Conservation (phyloP, 1,140 invertebrate species). For the Scaptomyza pallida region DNA sequence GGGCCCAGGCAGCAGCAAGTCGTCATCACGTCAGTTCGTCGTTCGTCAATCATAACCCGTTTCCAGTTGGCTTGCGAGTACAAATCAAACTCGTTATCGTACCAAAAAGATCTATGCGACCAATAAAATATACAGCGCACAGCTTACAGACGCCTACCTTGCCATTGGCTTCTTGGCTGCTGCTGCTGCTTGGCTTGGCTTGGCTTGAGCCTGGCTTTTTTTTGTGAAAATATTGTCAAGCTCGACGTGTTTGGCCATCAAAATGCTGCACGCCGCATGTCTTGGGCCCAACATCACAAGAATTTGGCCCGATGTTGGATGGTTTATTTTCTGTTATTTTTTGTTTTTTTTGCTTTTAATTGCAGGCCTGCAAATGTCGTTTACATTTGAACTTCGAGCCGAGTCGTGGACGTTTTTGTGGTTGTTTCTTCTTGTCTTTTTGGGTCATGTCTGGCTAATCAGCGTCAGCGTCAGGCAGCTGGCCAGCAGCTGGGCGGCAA, state of each 20-base stretch:
- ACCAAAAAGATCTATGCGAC: constrained; percentile 71
- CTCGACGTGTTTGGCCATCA: constrained; percentile 74
- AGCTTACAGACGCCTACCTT: constrained; percentile 47
- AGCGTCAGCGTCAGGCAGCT: constrained; percentile 45
- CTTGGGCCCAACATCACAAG: constrained; percentile 17
- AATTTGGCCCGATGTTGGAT: constrained; percentile 28
- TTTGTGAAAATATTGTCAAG: constrained; percentile 66
- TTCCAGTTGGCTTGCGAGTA: constrained; percentile 68
- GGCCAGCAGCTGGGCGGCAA: constrained; percentile 26
- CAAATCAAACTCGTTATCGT: constrained; percentile 81
- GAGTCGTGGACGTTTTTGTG: constrained; percentile 43
- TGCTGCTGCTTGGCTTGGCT: too few species aligned
- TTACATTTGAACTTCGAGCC: constrained; percentile 74
- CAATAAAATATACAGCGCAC: constrained; percentile 69
- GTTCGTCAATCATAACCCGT: constrained; percentile 80
- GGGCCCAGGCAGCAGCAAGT: constrained; percentile 19
- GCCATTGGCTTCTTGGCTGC: constrained; percentile 30
- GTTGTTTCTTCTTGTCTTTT: constrained; percentile 34
- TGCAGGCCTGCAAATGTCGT: constrained; percentile 67
- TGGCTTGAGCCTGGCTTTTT: not conserved
- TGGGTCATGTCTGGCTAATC: constrained; percentile 78
- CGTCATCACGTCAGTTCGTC: constrained; percentile 22
- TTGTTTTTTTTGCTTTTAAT: constrained; percentile 57
- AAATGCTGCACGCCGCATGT: constrained; percentile 71
- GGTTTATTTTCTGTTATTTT: too few species aligned